Conservation (phyloP, 2,113 vertebrate species). For the Semnornis frantzii region DNA sequence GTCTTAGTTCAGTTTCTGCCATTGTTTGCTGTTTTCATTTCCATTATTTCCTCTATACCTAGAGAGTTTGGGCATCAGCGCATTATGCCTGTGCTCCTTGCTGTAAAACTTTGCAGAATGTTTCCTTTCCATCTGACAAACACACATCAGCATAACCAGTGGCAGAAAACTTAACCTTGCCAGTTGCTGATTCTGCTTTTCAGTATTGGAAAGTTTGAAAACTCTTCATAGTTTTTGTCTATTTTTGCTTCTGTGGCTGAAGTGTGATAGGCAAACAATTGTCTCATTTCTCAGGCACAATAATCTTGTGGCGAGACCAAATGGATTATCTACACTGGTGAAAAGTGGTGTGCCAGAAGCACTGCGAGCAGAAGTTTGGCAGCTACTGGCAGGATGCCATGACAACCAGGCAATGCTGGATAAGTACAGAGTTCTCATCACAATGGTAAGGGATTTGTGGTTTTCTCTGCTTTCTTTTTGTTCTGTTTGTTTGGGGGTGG, state of each 20-base stretch:
- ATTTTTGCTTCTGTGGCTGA: background rate
- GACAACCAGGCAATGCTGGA: slow-evolving; percentile 93
- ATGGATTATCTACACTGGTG: slow-evolving; percentile 88
- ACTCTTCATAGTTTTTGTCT: background rate
- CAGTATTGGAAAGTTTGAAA: background rate
- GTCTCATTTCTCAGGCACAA: slow-evolving; percentile 82
- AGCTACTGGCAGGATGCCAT: slow-evolving; percentile 93
- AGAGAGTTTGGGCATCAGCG: background rate
- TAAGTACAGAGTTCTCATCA: slow-evolving; percentile 93
- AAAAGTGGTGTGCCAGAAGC: slow-evolving; percentile 93
- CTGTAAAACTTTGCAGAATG: background rate
- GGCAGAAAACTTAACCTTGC: background rate
- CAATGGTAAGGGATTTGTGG: slow-evolving; percentile 82
- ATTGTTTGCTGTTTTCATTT: background rate
- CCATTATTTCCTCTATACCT: background rate
- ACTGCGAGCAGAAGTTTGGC: slow-evolving; percentile 96
- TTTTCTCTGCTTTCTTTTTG: background rate
- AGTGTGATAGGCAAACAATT: background rate
- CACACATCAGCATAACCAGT: rapidly evolving
- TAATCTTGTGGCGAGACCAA: slow-evolving; percentile 89
- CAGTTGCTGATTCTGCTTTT: background rate
- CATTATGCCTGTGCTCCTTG: background rate
- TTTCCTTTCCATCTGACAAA: background rate
- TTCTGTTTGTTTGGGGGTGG: background rate
- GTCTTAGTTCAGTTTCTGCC: background rate